phyloP scores from a whole-genome alignment of 2,888 invertebrate genomes.

The Volucella bombylans region DNA sequence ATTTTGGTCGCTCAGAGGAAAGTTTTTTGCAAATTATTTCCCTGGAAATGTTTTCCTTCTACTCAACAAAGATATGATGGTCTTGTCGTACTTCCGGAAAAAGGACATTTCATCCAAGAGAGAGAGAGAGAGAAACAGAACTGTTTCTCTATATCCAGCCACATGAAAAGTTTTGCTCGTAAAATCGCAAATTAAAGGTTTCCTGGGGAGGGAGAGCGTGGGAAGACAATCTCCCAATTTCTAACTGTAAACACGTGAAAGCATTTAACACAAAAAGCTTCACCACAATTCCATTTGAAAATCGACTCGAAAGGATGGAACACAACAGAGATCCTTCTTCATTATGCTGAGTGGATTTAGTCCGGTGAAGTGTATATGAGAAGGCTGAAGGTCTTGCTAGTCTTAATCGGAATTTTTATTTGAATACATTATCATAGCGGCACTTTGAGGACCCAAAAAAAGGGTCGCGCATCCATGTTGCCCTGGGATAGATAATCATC shows the following conservation, averaged over 20 bases:
- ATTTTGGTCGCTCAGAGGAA: background rate
- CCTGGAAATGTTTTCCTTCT: background rate
- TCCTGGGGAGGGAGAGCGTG: background rate
- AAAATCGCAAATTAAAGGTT: conserved; percentile 24
- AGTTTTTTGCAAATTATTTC: conserved; percentile 22
- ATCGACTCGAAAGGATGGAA: conserved; percentile 1
- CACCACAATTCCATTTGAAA: background rate
- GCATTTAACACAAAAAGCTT: conserved; percentile 30
- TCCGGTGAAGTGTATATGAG: background rate
- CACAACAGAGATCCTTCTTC: conserved; percentile 13
- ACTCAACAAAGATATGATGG: conserved; percentile 5
- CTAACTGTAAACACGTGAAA: conserved; percentile 31
- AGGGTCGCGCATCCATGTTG: conserved; percentile 1
- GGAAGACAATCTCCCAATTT: no score
- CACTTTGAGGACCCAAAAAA: background rate
- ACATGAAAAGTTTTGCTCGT: conserved; percentile 14
- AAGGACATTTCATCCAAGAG: conserved; percentile 1
- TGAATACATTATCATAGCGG: conserved; percentile 38
- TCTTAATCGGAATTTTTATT: conserved; percentile 40
- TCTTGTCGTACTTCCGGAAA: background rate
- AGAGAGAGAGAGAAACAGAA: background rate
- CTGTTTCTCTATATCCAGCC: background rate
- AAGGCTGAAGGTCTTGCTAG: background rate
- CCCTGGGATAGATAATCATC: background rate
- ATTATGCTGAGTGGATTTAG: conserved; percentile 1